Base-by-base conservation (phyloP, 53 echinoderm and acorn worm genomes). In the Henricia sp. region DNA sequence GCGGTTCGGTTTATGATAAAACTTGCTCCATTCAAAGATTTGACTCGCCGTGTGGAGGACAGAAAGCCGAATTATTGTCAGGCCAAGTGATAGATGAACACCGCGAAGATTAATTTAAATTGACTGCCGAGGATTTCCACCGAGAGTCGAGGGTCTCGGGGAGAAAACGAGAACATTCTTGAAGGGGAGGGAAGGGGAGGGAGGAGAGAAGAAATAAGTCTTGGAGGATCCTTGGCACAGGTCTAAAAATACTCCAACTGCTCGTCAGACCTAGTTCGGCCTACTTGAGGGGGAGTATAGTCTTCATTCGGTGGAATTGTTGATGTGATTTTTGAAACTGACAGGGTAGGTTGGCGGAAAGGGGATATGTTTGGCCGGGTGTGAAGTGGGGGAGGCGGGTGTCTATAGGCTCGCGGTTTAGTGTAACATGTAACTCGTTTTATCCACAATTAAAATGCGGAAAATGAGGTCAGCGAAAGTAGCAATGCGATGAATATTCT, bases 31-130 rank as follows among this genome's bases (percentile, higher is more conserved):
- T 58, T 30, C 28, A 58, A 16, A 29, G 29, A 14, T 29, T 13
- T 30, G 29, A 6, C 29, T 60, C 62, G 29, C 30, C 29, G 33
- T 16, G 2, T 2, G 62, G 33, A 60, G 30, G 8, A 28, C 30
- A 60, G 6, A 36, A 39, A 40, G 21, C 67, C 17, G 67, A 39
- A 39, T 67, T 67, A 67, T 67, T 67, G 67, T 39, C 67, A 39
- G 67, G 13, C 23, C 19, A 28, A 28, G 39, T 67, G 67, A 67
- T 67, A 39, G 67, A 67, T 67, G 67, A 67, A 67, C 67, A 14
- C 21, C 14, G 67, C 37, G 38, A 67, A 67, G 67, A 67, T 39
- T 67, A 67, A 67, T 67, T 76, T 73, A 27, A 75, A 76, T 76
- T 56, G 58, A 21, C 57, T 40, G 76, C 59, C 57, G 42, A 76